Percentiles rank a stretch among this genome's conserved stretches.
Conservation (phyloP, 2,888 invertebrate species). For the Camponotus fellah region DNA sequence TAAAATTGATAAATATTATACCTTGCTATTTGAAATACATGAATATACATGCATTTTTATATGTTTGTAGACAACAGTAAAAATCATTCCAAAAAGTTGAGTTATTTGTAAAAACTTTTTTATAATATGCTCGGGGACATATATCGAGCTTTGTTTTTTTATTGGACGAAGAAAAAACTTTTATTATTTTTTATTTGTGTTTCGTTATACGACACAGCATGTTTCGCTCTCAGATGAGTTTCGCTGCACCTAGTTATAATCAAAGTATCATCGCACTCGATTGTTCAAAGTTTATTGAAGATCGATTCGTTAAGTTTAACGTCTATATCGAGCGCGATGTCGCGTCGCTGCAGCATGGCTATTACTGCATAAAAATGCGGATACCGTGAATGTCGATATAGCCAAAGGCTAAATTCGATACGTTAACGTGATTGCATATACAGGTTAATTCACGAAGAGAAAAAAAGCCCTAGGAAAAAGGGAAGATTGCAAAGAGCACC, state of each 20-base stretch:
- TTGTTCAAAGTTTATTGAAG: constrained; percentile 43
- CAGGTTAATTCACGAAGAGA: constrained; percentile 66
- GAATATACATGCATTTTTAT: neutral
- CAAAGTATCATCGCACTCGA: constrained; percentile 35
- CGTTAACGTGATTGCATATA: constrained; percentile 70
- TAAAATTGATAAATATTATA: neutral
- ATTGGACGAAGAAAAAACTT: neutral
- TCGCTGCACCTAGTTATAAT: constrained; percentile 26
- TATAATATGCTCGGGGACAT: constrained; percentile 18
- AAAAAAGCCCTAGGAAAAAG: constrained; percentile 49
- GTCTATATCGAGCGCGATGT: constrained; percentile 38
- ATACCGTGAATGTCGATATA: constrained; percentile 37
- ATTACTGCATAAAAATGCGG: constrained; percentile 59
- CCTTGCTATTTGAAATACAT: constrained; percentile 11
- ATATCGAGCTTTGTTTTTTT: neutral
- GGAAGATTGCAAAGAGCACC: constrained; percentile 54
- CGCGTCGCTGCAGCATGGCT: constrained; percentile 14
- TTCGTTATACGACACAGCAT: constrained; percentile 20
- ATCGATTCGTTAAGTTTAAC: constrained; percentile 55
- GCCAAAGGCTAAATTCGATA: constrained; percentile 68
- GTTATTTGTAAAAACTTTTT: constrained; percentile 25
- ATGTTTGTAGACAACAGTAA: neutral
- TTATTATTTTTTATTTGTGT: constrained; percentile 14
- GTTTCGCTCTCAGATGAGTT: constrained; percentile 23
- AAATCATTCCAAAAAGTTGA: constrained; percentile 30